These are phyloP conservation scores for Hydraecia micacea DNA, from an alignment of 2,888 invertebrate species.

Conservation along the genomic window DNA sequence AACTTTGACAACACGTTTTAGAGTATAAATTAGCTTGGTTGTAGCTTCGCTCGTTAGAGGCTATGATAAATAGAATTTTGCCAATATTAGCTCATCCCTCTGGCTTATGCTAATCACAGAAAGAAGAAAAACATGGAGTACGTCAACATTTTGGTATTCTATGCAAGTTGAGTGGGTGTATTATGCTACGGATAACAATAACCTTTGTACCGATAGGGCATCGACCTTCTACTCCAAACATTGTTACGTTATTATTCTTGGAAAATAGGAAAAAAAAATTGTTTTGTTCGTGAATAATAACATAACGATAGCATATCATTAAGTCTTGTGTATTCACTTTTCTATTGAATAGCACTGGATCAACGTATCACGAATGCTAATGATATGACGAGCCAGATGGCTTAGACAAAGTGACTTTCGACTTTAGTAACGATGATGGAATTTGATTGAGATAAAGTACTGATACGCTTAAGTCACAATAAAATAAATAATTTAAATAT, in stretches of 20 bases:
- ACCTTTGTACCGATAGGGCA: conserved; percentile 9
- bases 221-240: background rate
- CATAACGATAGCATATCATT: background rate
- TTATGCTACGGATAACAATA: conserved; percentile 1
- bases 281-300: background rate
- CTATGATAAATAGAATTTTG: conserved; percentile 57
- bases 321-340: background rate
- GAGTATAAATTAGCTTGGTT: conserved; percentile 14
- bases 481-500: too few relatives aligned
- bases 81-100: conserved; percentile 50
- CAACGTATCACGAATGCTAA: background rate
- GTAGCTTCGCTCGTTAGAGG: conserved; percentile 25
- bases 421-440: background rate
- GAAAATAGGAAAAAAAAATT: background rate
- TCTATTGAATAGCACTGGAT: background rate
- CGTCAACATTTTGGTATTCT: conserved; percentile 18
- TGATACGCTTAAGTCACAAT: background rate
- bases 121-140: conserved; percentile 36
- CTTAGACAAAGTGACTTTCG: too few relatives aligned
- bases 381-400: too few relatives aligned
- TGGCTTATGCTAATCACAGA: conserved; percentile 47
- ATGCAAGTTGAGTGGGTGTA: background rate
- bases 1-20: conserved; percentile 22
- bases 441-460: background rate
- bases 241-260: background rate